phyloP scores from a whole-genome alignment of 2,113 vertebrate species.

The Silurus glanis region DNA sequence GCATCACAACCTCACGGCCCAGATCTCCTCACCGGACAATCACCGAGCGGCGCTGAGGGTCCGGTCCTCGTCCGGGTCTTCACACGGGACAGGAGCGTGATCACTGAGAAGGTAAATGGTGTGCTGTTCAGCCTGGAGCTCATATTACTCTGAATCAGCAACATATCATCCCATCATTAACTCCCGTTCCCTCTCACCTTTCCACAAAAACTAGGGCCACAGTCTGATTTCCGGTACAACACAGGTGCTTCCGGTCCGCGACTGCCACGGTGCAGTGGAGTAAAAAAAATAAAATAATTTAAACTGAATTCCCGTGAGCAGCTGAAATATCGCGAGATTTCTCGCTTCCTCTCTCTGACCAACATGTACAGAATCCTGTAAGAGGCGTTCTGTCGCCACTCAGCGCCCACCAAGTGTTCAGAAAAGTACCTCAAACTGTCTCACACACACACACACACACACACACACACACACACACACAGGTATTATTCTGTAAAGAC shows the following conservation, averaged over 20 bases:
- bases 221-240: neutral
- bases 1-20: slow-evolving; percentile 27
- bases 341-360: neutral
- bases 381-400: neutral
- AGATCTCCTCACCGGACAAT: neutral
- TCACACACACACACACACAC: too few relatives aligned
- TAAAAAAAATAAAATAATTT: neutral
- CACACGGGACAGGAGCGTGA: neutral
- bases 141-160: neutral
- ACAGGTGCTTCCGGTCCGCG: neutral
- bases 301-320: neutral
- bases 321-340: slow-evolving; percentile 9
- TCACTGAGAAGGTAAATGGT: neutral
- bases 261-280: too few relatives aligned
- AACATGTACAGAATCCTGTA: neutral
- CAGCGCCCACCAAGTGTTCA: neutral
- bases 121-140: neutral
- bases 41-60: neutral
- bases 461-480: too few relatives aligned
- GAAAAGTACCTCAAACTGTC: neutral
- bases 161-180: neutral
- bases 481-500: too few relatives aligned
- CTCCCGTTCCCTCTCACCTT: too few relatives aligned
- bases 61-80: neutral
- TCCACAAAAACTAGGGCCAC: neutral